phyloP scores from a whole-genome alignment of 1,140 invertebrate species.

The Diachasmimorpha longicaudata region DNA sequence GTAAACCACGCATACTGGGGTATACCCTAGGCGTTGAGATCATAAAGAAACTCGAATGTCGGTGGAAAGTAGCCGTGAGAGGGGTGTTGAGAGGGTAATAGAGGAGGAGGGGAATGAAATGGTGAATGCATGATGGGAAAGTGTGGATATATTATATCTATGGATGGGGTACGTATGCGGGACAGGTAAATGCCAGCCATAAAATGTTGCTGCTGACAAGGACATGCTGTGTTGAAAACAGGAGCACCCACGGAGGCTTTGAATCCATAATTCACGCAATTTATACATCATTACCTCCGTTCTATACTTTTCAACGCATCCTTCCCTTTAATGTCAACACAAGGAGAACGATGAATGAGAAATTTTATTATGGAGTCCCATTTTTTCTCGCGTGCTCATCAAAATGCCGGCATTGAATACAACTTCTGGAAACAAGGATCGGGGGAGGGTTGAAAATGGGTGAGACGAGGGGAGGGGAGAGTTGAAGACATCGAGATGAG shows the following conservation, averaged over 20 bases:
- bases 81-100: background rate
- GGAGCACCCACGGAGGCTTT: background rate
- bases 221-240: background rate
- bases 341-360: background rate
- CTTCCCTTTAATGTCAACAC: background rate
- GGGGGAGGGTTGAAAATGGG: background rate
- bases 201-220: background rate
- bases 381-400: background rate
- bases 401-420: background rate
- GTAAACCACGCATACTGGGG: slow-evolving; percentile 51
- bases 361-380: background rate
- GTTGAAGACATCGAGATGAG: background rate
- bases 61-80: background rate
- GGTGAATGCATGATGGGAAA: slow-evolving; percentile 8
- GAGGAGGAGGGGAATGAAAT: background rate
- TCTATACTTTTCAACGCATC: background rate
- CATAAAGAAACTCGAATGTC: slow-evolving; percentile 43
- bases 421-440: background rate
- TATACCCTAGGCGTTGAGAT: slow-evolving; percentile 45
- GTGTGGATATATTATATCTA: background rate
- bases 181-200: background rate
- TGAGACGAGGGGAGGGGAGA: slow-evolving; percentile 1
- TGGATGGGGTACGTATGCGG: background rate
- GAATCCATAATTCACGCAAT: slow-evolving; percentile 26
- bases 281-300: background rate